These are phyloP conservation scores for Microcebus griseorufus DNA, from an alignment of 2,113 vertebrate species.

Conservation along the genomic window DNA sequence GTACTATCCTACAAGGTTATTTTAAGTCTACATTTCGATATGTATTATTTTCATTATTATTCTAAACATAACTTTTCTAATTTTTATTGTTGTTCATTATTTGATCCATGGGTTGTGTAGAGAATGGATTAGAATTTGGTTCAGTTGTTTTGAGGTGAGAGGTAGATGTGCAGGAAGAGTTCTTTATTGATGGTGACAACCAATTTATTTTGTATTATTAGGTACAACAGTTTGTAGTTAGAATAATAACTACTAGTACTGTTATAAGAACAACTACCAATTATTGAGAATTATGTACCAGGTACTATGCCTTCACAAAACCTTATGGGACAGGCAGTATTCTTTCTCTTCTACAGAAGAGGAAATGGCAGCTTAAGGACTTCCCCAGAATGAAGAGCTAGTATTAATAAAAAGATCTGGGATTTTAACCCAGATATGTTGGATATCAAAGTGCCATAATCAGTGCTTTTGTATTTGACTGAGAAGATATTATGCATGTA, in stretches of 20 bases:
- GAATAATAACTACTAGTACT: not conserved
- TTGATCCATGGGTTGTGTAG: not conserved
- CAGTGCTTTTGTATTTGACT: not conserved
- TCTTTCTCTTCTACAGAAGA: not conserved
- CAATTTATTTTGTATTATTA: constrained; percentile 6
- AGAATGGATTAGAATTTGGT: not conserved
- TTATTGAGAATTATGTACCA: not conserved
- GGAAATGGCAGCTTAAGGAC: not conserved
- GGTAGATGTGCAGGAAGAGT: not conserved
- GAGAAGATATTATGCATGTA: not conserved
- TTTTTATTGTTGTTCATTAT: not conserved
- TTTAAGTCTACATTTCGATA: not conserved
- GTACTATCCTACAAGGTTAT: not conserved
- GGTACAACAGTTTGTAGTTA: not conserved
- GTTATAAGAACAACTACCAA: not conserved
- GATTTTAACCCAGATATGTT: not conserved
- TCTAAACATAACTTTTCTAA: not conserved
- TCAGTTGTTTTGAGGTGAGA: not conserved
- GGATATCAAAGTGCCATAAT: not conserved
- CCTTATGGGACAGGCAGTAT: not conserved
- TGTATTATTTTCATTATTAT: constrained; percentile 25
- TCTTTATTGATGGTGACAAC: not conserved
- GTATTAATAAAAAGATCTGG: not conserved
- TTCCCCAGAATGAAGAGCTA: not conserved
- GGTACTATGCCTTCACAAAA: not conserved